Conservation (phyloP, 2,113 vertebrate species). For the Corythoichthys intestinalis region DNA sequence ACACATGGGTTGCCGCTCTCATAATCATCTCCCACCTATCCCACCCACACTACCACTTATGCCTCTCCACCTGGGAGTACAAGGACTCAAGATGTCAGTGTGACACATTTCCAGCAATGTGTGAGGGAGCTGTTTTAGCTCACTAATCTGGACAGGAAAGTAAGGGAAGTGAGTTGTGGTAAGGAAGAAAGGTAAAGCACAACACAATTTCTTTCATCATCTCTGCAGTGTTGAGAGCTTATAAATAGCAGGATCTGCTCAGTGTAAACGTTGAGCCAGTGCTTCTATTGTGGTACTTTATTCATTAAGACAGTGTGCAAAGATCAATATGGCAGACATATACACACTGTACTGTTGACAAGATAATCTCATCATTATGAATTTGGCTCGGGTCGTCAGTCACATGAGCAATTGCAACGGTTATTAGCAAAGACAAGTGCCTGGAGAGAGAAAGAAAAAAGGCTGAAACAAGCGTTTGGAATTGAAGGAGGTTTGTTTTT, state of each 20-base stretch:
- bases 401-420: conserved; percentile 66
- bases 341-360: conserved; percentile 68
- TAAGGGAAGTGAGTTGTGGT: conserved; percentile 2
- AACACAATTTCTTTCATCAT: conserved; percentile 56
- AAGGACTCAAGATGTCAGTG: conserved; percentile 51
- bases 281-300: conserved; percentile 57
- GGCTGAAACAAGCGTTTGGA: conserved; percentile 8
- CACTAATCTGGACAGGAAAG: conserved; percentile 30
- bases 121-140: conserved; percentile 22
- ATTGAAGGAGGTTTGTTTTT: conserved; percentile 11
- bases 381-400: conserved; percentile 66
- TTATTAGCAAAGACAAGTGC: conserved; percentile 67
- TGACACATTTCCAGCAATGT: conserved; percentile 45
- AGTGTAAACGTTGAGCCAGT: conserved; percentile 56
- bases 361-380: conserved; percentile 76
- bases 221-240: conserved; percentile 38
- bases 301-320: conserved; percentile 62
- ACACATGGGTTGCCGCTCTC: conserved; percentile 15
- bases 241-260: conserved; percentile 51
- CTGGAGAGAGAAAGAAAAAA: conserved; percentile 29
- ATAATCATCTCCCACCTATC: conserved; percentile 10
- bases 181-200: conserved; percentile 11
- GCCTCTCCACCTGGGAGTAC: conserved; percentile 58
- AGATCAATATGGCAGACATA: conserved; percentile 69
- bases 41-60: conserved; percentile 37